A percentile compares a stretch with the other conserved stretches of the same genome.
Evolutionary conservation across 2,888 invertebrate genomes (phyloP).

Genomic region (Pseudeuparius sepicola): DNA sequence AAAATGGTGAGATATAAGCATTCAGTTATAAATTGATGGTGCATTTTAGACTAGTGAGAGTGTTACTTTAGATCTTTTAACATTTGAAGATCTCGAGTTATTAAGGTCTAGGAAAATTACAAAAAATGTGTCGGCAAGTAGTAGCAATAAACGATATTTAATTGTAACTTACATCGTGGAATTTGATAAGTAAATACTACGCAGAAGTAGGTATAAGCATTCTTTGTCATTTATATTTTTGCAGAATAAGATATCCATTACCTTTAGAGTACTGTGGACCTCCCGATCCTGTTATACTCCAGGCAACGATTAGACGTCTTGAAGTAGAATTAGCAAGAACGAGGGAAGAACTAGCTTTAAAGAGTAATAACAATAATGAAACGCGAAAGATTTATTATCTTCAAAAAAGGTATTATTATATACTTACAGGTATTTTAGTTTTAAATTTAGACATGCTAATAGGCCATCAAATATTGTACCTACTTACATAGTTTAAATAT

Average conservation of each 20-base stretch:
- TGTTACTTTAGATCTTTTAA: conserved; percentile 42
- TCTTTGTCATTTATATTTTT: neutral
- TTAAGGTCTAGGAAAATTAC: conserved; percentile 38
- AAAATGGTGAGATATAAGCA: conserved; percentile 10
- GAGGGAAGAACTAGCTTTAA: conserved; percentile 28
- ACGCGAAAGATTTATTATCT: conserved; percentile 28
- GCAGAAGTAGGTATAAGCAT: neutral
- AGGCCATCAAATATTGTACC: too few species aligned
- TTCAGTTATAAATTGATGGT: conserved; percentile 2
- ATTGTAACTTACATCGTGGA: conserved; percentile 46
- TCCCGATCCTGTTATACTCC: conserved; percentile 42
- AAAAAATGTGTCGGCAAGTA: conserved; percentile 25
- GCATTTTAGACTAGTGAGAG: conserved; percentile 42
- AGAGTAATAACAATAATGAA: conserved; percentile 23
- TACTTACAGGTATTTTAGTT: too few species aligned
- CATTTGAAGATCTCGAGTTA: conserved; percentile 43
- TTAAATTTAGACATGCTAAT: too few species aligned
- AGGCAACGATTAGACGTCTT: conserved; percentile 41
- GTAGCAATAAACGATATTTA: conserved; percentile 40
- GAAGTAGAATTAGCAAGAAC: conserved; percentile 40
- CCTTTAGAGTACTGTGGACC: conserved; percentile 45
- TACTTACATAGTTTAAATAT: too few species aligned
- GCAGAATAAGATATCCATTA: conserved; percentile 40
- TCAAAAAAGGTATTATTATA: conserved; percentile 32
- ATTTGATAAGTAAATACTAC: conserved; percentile 40